Evolutionary conservation across 64 coral and sea anemone species (phyloP).

Genomic region (Dendrophyllia cribrosa): DNA sequence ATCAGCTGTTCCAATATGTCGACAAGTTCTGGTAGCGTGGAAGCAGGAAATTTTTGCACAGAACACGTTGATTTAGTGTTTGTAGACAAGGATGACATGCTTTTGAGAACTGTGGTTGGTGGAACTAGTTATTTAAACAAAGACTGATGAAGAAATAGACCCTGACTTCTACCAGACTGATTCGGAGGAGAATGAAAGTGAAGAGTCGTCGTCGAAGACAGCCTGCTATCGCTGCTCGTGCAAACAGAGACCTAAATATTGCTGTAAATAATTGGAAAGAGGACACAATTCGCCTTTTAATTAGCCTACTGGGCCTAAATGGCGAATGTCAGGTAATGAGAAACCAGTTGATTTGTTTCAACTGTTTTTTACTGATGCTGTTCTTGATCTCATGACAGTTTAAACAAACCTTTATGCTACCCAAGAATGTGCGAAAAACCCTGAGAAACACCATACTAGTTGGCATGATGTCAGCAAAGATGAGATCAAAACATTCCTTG

Average conservation of each 20-base stretch:
- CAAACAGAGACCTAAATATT: no score
- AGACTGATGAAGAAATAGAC: no score
- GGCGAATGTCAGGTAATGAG: slow-evolving; percentile 21
- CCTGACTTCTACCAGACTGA: no score
- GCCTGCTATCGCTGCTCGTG: neutral
- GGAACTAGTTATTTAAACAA: no score
- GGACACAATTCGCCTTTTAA: slow-evolving; percentile 20
- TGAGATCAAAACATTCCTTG: slow-evolving; percentile 36
- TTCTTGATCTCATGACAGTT: slow-evolving; percentile 35
- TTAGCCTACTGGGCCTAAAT: slow-evolving; percentile 17
- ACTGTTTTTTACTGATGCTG: slow-evolving; percentile 27
- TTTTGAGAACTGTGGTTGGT: no score
- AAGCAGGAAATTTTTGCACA: no score
- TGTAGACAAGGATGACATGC: no score
- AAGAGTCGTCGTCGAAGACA: slow-evolving; percentile 18
- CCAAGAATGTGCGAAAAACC: slow-evolving; percentile 44
- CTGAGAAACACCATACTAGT: slow-evolving; percentile 12
- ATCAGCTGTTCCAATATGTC: no score
- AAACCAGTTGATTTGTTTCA: slow-evolving; percentile 29
- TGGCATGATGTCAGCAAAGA: slow-evolving; percentile 28
- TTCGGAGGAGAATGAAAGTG: no score
- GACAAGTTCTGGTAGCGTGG: no score
- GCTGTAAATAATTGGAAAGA: neutral
- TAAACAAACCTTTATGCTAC: slow-evolving; percentile 46
- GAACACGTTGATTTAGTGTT: no score